Evolutionary conservation across 1,140 invertebrate species (phyloP).

Genomic region (Sycobia sp.): DNA sequence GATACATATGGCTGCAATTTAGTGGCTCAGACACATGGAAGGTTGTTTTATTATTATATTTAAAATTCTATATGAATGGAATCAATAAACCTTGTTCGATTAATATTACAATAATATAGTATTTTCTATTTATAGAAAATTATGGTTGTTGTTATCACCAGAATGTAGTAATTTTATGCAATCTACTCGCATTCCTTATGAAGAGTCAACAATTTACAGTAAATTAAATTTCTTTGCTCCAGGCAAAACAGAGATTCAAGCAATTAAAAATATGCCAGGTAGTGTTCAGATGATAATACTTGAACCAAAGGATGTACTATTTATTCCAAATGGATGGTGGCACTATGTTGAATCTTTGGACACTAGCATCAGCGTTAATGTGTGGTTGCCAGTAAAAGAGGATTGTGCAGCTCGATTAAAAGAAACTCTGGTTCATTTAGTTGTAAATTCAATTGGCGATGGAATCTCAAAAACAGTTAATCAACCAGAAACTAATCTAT

Average conservation of each 20-base stretch:
- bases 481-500: slow-evolving; percentile 36
- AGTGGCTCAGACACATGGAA: slow-evolving; percentile 85
- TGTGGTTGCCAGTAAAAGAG: slow-evolving; percentile 80
- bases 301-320: slow-evolving; percentile 83
- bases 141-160: slow-evolving; percentile 92
- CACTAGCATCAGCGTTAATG: slow-evolving; percentile 80
- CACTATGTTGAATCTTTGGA: slow-evolving; percentile 90
- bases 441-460: slow-evolving; percentile 50
- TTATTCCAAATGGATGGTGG: slow-evolving; percentile 93
- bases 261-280: slow-evolving; percentile 36
- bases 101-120: too few species aligned
- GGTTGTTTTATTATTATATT: slow-evolving; percentile 60
- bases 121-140: slow-evolving; percentile 71
- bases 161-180: slow-evolving; percentile 69
- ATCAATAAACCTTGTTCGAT: too few species aligned
- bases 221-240: slow-evolving; percentile 78
- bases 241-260: slow-evolving; percentile 47
- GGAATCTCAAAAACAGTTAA: slow-evolving; percentile 36
- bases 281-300: slow-evolving; percentile 66
- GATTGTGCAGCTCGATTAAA: slow-evolving; percentile 52
- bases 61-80: too few species aligned
- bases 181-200: slow-evolving; percentile 90
- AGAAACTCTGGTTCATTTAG: slow-evolving; percentile 58
- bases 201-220: slow-evolving; percentile 96
- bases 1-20: slow-evolving; percentile 95